Base-by-base conservation (phyloP, 2,888 invertebrate species). In the Loripinus fragilis region DNA sequence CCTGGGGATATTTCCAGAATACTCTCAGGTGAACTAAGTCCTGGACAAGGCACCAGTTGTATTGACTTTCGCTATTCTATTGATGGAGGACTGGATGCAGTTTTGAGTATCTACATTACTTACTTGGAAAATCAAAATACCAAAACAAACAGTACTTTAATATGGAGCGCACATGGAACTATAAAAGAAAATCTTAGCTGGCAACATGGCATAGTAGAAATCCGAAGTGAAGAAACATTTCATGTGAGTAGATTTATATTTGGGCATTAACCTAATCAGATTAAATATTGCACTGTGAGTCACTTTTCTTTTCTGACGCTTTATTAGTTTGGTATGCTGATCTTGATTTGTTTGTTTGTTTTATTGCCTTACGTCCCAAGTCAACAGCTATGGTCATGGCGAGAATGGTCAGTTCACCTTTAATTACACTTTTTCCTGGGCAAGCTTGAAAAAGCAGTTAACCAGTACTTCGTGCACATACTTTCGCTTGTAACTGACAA, bases 1-100 rank as follows among this genome's bases (percentile, higher is more conserved):
- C 70, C 78, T 8, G 83, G 81, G 0, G 86, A 85, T 25, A 2
- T 55, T 12, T 78, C 76, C 5, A 55, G 78, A n/a, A 66, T 78
- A 12, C 25, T 65, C 17, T 55, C 78, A 7, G 60, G 48, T 25
- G 20, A 38, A 30, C 68, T 42, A n/a, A 45, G 23, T 23, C 1
- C 50, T 12, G 45, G 28, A 38, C n/a, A 38, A 15, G 20, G 12
- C 0, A 15, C n/a, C 20, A 66, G 74, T 64, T 83, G 83, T 28
- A 35, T 80, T 12, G 28, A 25, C 0, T 78, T 78, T 50, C n/a
- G 52, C n/a, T 80, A 78, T 65, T 67, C 42, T 25, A 50, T 83
- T 12, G 83, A 83, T 41, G 83, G 80, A 3, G 71, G 71, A 20
- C 66, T 65, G 8, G 15, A 76, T n/a, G 75, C 80, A 3, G 42